These are phyloP conservation scores for Cyanoderma ruficeps DNA, from an alignment of 2,113 vertebrate species.

Conservation along the genomic window DNA sequence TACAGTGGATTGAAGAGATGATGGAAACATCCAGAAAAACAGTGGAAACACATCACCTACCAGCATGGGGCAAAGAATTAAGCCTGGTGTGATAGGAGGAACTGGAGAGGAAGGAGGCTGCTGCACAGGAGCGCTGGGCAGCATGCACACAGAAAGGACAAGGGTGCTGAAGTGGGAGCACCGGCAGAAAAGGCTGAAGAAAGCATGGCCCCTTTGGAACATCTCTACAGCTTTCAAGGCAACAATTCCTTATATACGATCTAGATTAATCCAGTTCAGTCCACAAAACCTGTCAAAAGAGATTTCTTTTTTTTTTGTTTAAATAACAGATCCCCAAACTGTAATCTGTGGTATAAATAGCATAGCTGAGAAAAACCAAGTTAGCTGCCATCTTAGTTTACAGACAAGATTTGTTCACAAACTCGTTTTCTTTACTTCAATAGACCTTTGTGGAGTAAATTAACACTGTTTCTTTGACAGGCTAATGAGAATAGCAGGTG, in stretches of 20 bases:
- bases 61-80: not conserved
- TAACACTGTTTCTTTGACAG: slow-evolving; percentile 11
- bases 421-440: not conserved
- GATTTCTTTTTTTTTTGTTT: not conserved
- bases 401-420: not conserved
- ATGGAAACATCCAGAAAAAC: not conserved
- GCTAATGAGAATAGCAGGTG: not conserved
- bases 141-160: not conserved
- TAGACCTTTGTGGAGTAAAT: not conserved
- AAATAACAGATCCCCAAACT: not conserved
- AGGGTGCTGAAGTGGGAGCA: not conserved
- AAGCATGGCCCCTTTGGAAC: fast-evolving
- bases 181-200: not conserved
- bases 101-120: not conserved
- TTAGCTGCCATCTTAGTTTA: not conserved
- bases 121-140: not conserved
- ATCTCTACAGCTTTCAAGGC: not conserved
- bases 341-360: not conserved
- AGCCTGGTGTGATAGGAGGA: not conserved
- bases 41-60: not conserved
- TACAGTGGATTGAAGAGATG: not conserved
- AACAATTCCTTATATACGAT: not conserved
- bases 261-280: not conserved
- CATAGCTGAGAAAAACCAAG: not conserved
- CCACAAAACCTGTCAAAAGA: not conserved